These are phyloP conservation scores for Aphidius gifuensis DNA, from an alignment of 1,140 invertebrate genomes.

Conservation along the genomic window DNA sequence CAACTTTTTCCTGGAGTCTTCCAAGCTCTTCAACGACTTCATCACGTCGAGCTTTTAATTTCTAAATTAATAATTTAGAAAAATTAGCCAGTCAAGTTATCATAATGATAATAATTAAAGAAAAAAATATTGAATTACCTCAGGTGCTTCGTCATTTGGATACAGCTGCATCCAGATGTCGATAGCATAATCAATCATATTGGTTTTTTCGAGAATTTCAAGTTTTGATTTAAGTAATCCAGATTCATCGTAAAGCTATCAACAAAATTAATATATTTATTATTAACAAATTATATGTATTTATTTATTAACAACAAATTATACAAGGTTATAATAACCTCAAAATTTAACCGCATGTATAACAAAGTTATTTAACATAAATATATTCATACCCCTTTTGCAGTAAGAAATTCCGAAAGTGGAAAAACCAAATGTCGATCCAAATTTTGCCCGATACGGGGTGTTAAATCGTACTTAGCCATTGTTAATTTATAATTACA, in stretches of 20 bases:
- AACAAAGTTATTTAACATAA: too few relatives aligned
- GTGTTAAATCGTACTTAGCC: constrained; percentile 95
- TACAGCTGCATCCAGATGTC: constrained; percentile 88
- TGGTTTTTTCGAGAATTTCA: constrained; percentile 94
- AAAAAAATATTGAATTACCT: constrained; percentile 53
- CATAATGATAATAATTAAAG: constrained; percentile 19
- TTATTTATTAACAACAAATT: too few relatives aligned
- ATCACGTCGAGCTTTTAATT: constrained; percentile 74
- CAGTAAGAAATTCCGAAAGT: constrained; percentile 92
- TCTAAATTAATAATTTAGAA: constrained; percentile 51
- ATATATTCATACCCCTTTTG: constrained; percentile 75
- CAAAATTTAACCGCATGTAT: too few relatives aligned
- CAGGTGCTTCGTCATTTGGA: constrained; percentile 77
- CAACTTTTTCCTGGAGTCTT: constrained; percentile 79
- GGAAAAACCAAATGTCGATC: constrained; percentile 98
- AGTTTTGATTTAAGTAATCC: constrained; percentile 90
- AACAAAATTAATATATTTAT: constrained; percentile 37
- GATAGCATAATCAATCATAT: constrained; percentile 99
- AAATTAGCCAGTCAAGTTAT: background rate
- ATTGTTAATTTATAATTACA: constrained; percentile 53
- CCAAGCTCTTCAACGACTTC: constrained; percentile 83
- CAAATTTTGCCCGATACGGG: constrained; percentile 89
- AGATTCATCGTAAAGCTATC: constrained; percentile 90
- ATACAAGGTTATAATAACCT: too few relatives aligned
- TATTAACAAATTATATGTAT: too few relatives aligned